phyloP scores from a whole-genome alignment of 2,113 vertebrate species.

The Centropristis striata region DNA sequence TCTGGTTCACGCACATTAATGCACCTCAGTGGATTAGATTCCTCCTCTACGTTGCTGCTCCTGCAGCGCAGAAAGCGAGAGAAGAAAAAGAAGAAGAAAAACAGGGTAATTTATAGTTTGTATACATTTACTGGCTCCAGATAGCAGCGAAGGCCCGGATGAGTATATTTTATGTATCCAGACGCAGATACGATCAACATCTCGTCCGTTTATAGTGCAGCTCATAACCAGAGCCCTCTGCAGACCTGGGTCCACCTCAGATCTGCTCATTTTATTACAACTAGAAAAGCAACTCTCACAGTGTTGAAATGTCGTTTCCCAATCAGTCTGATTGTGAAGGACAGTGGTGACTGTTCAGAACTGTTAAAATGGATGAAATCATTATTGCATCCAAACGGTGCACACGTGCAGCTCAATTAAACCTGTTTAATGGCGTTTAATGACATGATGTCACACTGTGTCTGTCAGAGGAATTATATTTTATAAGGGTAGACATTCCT shows the following conservation, averaged over 20 bases:
- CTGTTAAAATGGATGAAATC: background rate
- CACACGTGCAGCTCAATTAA: constrained; percentile 26
- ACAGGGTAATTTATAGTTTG: constrained; percentile 91
- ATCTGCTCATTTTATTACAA: constrained; percentile 1
- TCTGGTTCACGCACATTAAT: constrained; percentile 57
- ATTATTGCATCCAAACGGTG: background rate
- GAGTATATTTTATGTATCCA: constrained; percentile 85
- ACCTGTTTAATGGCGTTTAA: constrained; percentile 43
- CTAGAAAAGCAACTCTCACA: background rate
- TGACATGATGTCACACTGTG: constrained; percentile 59
- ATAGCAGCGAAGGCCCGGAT: constrained; percentile 87
- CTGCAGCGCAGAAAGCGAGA: constrained; percentile 75
- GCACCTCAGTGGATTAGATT: constrained; percentile 33
- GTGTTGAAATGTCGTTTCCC: constrained; percentile 49
- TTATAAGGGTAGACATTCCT: constrained; percentile 60
- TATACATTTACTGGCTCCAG: constrained; percentile 94
- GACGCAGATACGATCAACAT: constrained; percentile 77
- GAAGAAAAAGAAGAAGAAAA: constrained; percentile 48
- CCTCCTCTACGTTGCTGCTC: constrained; percentile 69
- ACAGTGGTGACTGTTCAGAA: constrained; percentile 4
- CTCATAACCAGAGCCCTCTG: constrained; percentile 18
- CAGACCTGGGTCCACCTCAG: constrained; percentile 5
- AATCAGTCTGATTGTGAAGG: constrained; percentile 29
- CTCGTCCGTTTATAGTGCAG: constrained; percentile 86
- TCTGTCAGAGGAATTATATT: constrained; percentile 73